Conservation (phyloP, 2,888 invertebrate genomes). For the Cenopis cana region DNA sequence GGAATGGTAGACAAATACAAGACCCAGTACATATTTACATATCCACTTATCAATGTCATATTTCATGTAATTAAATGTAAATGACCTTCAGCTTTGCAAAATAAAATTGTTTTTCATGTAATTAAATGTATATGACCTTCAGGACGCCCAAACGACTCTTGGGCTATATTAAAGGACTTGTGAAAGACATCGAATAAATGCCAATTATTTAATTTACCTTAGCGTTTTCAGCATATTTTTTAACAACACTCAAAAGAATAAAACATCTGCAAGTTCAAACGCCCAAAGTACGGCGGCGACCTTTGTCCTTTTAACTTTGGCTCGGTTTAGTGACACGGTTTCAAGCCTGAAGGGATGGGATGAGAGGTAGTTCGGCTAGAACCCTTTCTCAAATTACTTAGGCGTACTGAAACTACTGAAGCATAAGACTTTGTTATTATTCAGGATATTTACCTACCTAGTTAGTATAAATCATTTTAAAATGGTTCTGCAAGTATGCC, state of each 20-base stretch:
- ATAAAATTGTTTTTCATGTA: slow-evolving; percentile 4
- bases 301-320: slow-evolving; percentile 41
- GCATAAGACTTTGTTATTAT: no score
- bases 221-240: slow-evolving; percentile 10
- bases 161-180: slow-evolving; percentile 19
- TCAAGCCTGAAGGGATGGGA: slow-evolving; percentile 4
- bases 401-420: neutral
- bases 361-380: slow-evolving; percentile 7
- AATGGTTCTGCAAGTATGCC: neutral
- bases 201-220: neutral
- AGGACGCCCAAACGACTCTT: slow-evolving; percentile 11
- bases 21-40: neutral
- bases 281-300: slow-evolving; percentile 37
- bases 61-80: slow-evolving; percentile 18
- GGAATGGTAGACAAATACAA: neutral
- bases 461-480: neutral
- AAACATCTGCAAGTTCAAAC: neutral
- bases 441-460: no score
- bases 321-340: slow-evolving; percentile 38
- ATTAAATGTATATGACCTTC: slow-evolving; percentile 20
- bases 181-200: slow-evolving; percentile 1
- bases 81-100: neutral
- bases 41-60: neutral
- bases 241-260: slow-evolving; percentile 10
- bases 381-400: slow-evolving; percentile 11